Conservation (phyloP, 2,113 vertebrate species). For the Myodes glareolus region DNA sequence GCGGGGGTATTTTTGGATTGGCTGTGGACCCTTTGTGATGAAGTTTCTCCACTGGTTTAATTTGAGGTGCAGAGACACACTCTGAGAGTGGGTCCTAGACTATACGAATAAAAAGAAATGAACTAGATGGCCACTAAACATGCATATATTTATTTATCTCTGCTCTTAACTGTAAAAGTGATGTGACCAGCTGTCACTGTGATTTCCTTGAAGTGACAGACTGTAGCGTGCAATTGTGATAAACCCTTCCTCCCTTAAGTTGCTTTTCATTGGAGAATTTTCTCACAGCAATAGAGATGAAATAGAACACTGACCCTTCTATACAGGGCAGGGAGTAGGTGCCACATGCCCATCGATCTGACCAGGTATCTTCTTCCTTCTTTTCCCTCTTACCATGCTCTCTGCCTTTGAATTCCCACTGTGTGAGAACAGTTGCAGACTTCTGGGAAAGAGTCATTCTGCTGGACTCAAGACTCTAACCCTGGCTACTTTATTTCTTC, state of each 20-base stretch:
- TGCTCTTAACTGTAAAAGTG: background rate
- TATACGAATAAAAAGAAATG: background rate
- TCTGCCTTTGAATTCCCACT: background rate
- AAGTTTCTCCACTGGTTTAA: background rate
- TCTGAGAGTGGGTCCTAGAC: background rate
- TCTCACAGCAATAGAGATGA: background rate
- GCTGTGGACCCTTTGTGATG: background rate
- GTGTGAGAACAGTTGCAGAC: background rate
- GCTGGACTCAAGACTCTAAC: background rate
- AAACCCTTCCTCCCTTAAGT: background rate
- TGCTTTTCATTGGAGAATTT: background rate
- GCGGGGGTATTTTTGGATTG: background rate
- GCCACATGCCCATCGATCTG: background rate
- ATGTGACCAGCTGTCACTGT: background rate
- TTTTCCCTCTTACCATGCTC: slow-evolving; percentile 9
- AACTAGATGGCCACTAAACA: background rate
- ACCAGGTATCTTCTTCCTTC: background rate
- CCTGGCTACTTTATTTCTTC: slow-evolving; percentile 7
- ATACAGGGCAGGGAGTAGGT: background rate
- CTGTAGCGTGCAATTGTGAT: background rate
- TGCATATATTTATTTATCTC: background rate
- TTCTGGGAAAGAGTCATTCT: background rate
- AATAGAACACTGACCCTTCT: background rate
- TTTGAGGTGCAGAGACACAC: background rate
- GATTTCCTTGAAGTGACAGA: background rate